These are phyloP conservation scores for Clepsis dumicolana DNA, from an alignment of 2,888 invertebrate genomes.

Conservation along the genomic window DNA sequence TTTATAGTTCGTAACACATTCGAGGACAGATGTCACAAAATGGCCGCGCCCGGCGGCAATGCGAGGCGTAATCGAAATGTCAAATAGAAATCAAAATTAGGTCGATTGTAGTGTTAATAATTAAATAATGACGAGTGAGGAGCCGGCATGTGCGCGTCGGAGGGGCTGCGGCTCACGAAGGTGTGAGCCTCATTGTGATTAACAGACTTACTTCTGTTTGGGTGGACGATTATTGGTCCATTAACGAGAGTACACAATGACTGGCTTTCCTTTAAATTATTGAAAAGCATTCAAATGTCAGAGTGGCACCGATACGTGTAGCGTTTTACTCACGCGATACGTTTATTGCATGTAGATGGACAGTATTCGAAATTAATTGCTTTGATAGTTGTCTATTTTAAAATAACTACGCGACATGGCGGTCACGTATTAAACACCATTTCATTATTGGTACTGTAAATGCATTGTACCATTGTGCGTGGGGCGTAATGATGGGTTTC, in stretches of 20 bases:
- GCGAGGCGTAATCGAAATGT: constrained; percentile 81
- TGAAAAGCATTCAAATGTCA: constrained; percentile 69
- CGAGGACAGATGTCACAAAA: constrained; percentile 85
- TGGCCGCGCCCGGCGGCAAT: constrained; percentile 76
- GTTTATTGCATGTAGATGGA: constrained; percentile 43
- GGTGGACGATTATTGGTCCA: constrained; percentile 84
- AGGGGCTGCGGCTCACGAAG: constrained; percentile 61
- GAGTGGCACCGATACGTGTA: constrained; percentile 58
- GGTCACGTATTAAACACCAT: constrained; percentile 31
- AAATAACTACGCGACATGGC: constrained; percentile 32
- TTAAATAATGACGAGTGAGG: constrained; percentile 78
- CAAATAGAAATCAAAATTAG: constrained; percentile 86
- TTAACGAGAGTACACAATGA: constrained; percentile 78
- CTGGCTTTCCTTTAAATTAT: constrained; percentile 76
- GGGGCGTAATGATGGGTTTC: constrained; percentile 4
- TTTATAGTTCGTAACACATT: constrained; percentile 85
- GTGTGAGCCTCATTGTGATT: constrained; percentile 80
- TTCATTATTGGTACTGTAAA: constrained; percentile 22
- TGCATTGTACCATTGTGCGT: background rate
- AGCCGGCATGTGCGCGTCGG: constrained; percentile 66
- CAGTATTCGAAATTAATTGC: constrained; percentile 50
- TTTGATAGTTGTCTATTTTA: constrained; percentile 44
- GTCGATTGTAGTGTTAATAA: constrained; percentile 86
- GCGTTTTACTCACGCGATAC: constrained; percentile 50
- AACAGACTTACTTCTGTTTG: constrained; percentile 84